Percentiles rank a stretch among this genome's conserved stretches.
These are phyloP conservation scores for Matsumyia berberina DNA, from an alignment of 2,888 invertebrate genomes.

Conservation along the genomic window DNA sequence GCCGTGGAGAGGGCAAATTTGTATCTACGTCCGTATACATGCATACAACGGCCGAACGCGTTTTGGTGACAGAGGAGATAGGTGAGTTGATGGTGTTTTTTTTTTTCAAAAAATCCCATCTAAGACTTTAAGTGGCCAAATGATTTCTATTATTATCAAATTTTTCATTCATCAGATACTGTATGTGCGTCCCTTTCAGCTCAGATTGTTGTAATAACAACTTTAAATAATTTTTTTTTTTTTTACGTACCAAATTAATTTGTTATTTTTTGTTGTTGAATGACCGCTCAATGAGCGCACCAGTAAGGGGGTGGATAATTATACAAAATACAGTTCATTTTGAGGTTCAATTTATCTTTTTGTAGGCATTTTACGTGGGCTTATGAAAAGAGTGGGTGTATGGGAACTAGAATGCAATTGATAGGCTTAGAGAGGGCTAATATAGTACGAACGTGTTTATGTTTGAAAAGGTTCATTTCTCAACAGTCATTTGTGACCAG, in stretches of 20 bases:
- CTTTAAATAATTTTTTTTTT: constrained; percentile 2
- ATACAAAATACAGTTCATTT: constrained; percentile 32
- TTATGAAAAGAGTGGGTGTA: constrained; percentile 21
- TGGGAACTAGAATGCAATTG: constrained; percentile 29
- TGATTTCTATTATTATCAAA: constrained; percentile 47
- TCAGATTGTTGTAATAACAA: constrained; percentile 28
- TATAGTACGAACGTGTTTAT: too few species aligned
- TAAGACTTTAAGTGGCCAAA: constrained; percentile 64
- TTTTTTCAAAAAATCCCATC: constrained; percentile 16
- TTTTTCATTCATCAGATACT: constrained; percentile 46
- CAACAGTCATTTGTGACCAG: not conserved
- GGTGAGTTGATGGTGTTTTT: constrained; percentile 33
- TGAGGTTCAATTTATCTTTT: constrained; percentile 18
- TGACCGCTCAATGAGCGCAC: constrained; percentile 24
- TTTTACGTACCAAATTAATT: constrained; percentile 52
- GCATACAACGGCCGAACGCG: constrained; percentile 1
- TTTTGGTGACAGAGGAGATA: constrained; percentile 25
- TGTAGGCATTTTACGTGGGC: constrained; percentile 4
- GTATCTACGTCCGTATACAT: constrained; percentile 18
- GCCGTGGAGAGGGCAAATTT: constrained; percentile 45
- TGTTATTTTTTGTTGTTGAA: constrained; percentile 57
- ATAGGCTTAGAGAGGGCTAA: constrained; percentile 22
- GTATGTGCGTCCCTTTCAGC: constrained; percentile 19
- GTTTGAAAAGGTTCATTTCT: not conserved
- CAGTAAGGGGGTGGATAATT: constrained; percentile 41